Evolutionary conservation across 2,113 vertebrate genomes (phyloP), one percentile per base, ranked within the genome.

Genomic region (Anoplopoma fimbria): DNA sequence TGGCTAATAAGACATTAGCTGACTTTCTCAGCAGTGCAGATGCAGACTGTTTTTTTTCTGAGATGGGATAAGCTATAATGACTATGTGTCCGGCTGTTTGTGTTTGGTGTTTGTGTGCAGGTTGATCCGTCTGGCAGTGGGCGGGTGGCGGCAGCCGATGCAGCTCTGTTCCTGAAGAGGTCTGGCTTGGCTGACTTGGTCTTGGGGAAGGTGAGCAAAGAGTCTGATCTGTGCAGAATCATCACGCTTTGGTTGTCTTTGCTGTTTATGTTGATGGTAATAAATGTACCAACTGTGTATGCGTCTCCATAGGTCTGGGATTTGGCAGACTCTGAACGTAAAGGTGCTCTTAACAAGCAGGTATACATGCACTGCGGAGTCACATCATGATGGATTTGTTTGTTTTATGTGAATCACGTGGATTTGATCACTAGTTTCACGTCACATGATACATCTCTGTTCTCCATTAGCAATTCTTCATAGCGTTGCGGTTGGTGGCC

Each of bases 271-370:
- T 68, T 17, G 6, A 15, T 27, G 9, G 4, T 69, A 31, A 73
- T 69, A 15, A 73, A 69, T 86, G 3, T 68, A 0, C 53, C 55
- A 69, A 45, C 1, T 49, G 19, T 60, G 21, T 79, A 58, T 70
- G 63, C 53, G 51, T 88, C 36, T 88, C 91, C 92, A 73, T 89
- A 99, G 98, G 96, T 99, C 94, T 99, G 98, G 98, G 97, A 99
- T 94, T 96, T 99, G 88, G 96, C 98, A 27, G 98, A 99, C 90
- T 96, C 97, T 75, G 97, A 99, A 93, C 95, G 96, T 81, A 99
- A 99, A 95, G 98, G 98, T 71, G 94, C 94, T 87, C 95, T 99
- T 75, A 99, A 95, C 92, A 99, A 99, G 94, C 98, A 99, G 97
- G 98, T 99, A 96, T 0, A 29, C 65, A 38, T 23, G 13, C 23